Percentiles rank a stretch among this genome's conserved stretches.
These are phyloP conservation scores for Actinia tenebrosa DNA, from an alignment of 64 coral and sea anemone species.

Conservation along the genomic window DNA sequence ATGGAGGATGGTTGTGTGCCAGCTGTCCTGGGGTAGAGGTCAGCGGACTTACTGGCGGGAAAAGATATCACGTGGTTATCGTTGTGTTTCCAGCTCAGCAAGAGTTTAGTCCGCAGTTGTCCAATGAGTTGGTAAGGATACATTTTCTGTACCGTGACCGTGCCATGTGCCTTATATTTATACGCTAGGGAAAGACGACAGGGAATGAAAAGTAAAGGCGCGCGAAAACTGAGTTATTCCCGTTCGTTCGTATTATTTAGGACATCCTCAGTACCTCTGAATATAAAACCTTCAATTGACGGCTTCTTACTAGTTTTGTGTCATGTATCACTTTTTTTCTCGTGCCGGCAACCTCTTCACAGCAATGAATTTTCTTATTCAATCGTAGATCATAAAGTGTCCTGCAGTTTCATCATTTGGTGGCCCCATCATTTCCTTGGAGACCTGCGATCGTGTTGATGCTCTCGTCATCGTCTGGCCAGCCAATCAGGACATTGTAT, in stretches of 20 bases:
- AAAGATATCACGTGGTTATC: conserved; percentile 62
- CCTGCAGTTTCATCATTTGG: conserved; percentile 52
- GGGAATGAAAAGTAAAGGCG: too few species aligned
- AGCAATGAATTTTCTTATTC: too few species aligned
- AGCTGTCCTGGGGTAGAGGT: conserved; percentile 48
- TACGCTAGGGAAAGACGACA: too few species aligned
- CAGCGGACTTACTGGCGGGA: conserved; percentile 73
- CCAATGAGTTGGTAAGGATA: conserved; percentile 70
- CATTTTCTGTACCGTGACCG: not conserved
- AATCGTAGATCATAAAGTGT: conserved; percentile 18
- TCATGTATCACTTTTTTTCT: too few species aligned
- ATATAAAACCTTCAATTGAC: too few species aligned
- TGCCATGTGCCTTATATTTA: too few species aligned
- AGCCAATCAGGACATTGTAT: not conserved
- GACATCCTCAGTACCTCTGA: too few species aligned
- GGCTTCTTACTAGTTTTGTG: too few species aligned
- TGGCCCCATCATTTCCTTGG: conserved; percentile 63
- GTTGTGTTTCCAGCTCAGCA: conserved; percentile 56
- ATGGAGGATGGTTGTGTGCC: conserved; percentile 47
- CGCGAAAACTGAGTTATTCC: too few species aligned
- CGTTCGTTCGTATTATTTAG: too few species aligned
- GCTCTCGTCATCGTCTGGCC: conserved; percentile 77
- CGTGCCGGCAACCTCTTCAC: too few species aligned
- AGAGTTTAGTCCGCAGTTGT: conserved; percentile 58
- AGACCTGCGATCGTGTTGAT: conserved; percentile 47